These are phyloP conservation scores for Noctilio leporinus DNA, from an alignment of 2,113 vertebrate species.

Conservation along the genomic window DNA sequence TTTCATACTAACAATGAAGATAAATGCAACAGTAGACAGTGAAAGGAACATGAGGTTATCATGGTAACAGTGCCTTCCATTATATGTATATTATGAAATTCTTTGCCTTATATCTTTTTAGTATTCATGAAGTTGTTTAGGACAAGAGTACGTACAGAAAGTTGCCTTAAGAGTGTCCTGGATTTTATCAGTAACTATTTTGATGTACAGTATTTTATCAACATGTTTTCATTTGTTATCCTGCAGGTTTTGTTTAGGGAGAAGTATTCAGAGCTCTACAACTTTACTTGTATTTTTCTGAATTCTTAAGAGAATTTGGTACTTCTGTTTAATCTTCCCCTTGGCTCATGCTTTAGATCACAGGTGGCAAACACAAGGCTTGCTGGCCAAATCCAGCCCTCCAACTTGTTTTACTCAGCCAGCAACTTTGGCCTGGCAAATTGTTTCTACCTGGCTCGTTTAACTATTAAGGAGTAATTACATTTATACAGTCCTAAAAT, in stretches of 20 bases:
- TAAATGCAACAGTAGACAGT: not conserved
- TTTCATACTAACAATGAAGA: constrained; percentile 8
- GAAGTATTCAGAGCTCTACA: not conserved
- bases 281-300: not conserved
- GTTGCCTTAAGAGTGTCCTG: constrained; percentile 80
- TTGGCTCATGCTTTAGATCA: no score
- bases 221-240: constrained; percentile 3
- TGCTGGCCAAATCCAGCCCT: no score
- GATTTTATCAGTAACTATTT: constrained; percentile 38
- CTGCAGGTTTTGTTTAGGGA: constrained; percentile 33
- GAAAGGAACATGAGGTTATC: constrained; percentile 44
- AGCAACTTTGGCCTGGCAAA: no score
- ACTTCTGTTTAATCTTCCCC: constrained; percentile 27
- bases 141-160: constrained; percentile 63
- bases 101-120: constrained; percentile 81
- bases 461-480: no score
- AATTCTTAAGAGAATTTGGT: constrained; percentile 54
- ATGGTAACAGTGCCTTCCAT: constrained; percentile 78
- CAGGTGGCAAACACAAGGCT: no score
- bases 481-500: no score
- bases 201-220: not conserved
- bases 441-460: no score
- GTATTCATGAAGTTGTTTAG: constrained; percentile 71
- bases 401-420: no score
- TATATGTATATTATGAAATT: constrained; percentile 52